Base-by-base conservation (phyloP, 30 jellyfish, hydroid and myxozoan genomes). In the Aurelia aurita region DNA sequence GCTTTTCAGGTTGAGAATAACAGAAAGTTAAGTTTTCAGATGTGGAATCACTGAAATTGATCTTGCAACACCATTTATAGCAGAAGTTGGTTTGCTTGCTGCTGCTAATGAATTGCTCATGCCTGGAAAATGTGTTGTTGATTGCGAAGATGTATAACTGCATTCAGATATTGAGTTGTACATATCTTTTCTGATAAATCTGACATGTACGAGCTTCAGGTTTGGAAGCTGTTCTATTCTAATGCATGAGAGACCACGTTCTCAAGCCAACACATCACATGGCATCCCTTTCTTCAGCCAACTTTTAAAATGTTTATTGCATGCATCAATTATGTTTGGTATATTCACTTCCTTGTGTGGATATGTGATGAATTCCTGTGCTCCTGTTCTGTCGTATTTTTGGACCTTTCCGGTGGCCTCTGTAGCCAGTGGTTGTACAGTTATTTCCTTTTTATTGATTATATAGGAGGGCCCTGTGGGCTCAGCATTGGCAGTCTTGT, bases 351-450 rank as follows among this genome's bases (percentile, higher is more conserved):
- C 93, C 35, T 70, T 89, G 67, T 25, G 31, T 11, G 60, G 67
- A 57, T 69, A 69, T 20, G 22, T 71, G 35, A 83, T 89, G 59
- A 71, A 83, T 45, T 83, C 93, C 34, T 69, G 88, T 59, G 89
- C 67, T 2, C 93, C 93, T 34, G 39, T 49, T 20, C 87, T 44
- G 28, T 82, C 92, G 39, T 23, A 82, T 28, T 82, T 83, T 71
- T 69, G 81, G 22, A 89, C 93, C 32, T 83, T 83, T 43, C 80
- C 93, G 7, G 88, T n/a, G 6, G 93, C 64, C 69, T 54, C 88
- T 21, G 84, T 28, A 15, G 70, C 87, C 23, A 68, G 55, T 27
- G 60, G 47, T 55, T 83, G 93, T 11, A 83, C 89, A 13, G 74
- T 79, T 25, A 70, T 69, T 64, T 79, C 90, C 53, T 72, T 72